Evolutionary conservation across 92 coral and sea anemone genomes (phyloP), one percentile per base, ranked within the genome.

Genomic region (Umimayanthus kanabou): DNA sequence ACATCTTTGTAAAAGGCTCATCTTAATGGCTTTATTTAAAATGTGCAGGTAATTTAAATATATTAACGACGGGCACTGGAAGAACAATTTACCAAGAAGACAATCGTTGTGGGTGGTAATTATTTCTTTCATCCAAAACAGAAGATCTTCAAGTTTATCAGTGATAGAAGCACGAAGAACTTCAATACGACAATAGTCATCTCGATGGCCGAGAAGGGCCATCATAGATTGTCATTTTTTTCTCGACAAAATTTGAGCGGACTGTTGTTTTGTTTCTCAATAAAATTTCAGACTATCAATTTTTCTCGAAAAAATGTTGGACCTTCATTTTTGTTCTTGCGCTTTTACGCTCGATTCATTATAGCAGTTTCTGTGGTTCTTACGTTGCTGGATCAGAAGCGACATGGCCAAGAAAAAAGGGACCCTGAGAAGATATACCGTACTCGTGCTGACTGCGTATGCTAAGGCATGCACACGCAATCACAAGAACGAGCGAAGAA

Each of bases 21-120:
- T 53, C 22, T 78, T 25, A 45, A 25, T 26, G 64, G 16, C 4
- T 80, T 61, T 33, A 58, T 29, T 30, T 13, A 57, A 8, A 58
- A 53, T 57, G 47, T 80, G 25, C 72, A 65, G 58, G 55, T 39
- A 58, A 80, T 80, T 80, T 80, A 73, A 80, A 80, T 80, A 61
- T 61, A 80, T 61, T 61, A 80, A 37, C n/a, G 9, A 42, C 73
- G 13, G 30, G 71, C 29, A 39, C 33, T 37, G 50, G 9, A 37
- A 80, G 26, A 61, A 39, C 26, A 33, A 80, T 25, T 78, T 78
- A 57, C 22, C 70, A 22, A 61, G 50, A 33, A 61, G 50, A 80
- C 40, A 33, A 57, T 80, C 49, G 18, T 80, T 33, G 50, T 73
- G 20, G 73, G 85, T 18, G 85, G 85, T 80, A 33, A 33, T 80